Evolutionary conservation across 2,113 vertebrate species (phyloP), one percentile per base, ranked within the genome.

Genomic region (Ranitomeya variabilis): DNA sequence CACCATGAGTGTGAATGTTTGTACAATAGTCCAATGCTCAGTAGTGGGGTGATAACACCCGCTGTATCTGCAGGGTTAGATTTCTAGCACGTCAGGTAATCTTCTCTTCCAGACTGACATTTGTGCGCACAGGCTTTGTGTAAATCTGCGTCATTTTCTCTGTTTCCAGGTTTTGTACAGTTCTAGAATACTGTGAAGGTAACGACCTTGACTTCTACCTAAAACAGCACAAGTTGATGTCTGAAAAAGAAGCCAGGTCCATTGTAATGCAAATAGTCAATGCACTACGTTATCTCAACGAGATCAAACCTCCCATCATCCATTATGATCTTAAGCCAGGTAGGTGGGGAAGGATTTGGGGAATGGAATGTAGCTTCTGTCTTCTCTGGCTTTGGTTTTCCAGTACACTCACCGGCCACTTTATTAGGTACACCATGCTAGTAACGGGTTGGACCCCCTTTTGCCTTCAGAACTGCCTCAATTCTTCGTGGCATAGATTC

Each of bases 251-350:
- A 95, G 98, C 97, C 77, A 96, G 98, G 90, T 99, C 98, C 89
- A 99, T 99, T 93, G 96, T 99, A 93, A 99, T 99, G 98, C 98
- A 99, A 94, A 99, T 99, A 90, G 98, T 99, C 92, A 99, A 99
- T 91, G 98, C 98, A 94, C 95, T 99, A 95, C 96, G 97, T 92
- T 99, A 99, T 94, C 96, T 99, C 93, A 99, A 99, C 94, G 97
- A 99, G 93, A 99, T 99, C 94, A 99, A 99, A 93, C 98, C 98
- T 66, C 98, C 98, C 90, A 99, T 99, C 93, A 99, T 99, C 94
- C 98, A 99, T 95, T 99, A 99, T 91, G 98, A 99, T 94, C 98
- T 99, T 92, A 99, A 99, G 91, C 98, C 98, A 96, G 98, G 98
- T 99, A 95, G 94, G 82, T 52, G 13, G 31, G 57, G 59, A 3